Evolutionary conservation across 2,888 invertebrate species (phyloP).

Genomic region (Melanophora roralis): DNA sequence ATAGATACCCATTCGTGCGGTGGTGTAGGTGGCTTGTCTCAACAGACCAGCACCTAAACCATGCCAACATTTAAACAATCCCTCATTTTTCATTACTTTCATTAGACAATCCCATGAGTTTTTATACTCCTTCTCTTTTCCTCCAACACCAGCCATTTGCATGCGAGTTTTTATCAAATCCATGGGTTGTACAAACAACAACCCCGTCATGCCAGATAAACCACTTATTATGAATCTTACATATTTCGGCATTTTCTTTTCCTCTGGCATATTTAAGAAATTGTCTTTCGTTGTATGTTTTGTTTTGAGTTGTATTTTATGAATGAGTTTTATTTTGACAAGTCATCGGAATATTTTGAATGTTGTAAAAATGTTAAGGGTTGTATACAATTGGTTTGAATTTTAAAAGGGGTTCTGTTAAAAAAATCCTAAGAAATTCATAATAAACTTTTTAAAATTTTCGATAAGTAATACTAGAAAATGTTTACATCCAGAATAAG

Average conservation of each 20-base stretch:
- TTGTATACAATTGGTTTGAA: too few relatives aligned
- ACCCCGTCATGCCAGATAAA: constrained; percentile 93
- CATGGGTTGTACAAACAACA: constrained; percentile 95
- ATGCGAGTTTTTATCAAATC: constrained; percentile 98
- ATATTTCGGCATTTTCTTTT: constrained; percentile 66
- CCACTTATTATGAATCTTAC: constrained; percentile 91
- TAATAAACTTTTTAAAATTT: too few relatives aligned
- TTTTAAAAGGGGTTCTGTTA: too few relatives aligned
- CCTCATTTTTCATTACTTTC: constrained; percentile 90
- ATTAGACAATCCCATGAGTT: constrained; percentile 88
- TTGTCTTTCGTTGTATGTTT: too few relatives aligned
- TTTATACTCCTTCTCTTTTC: constrained; percentile 81
- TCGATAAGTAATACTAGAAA: too few relatives aligned
- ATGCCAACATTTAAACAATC: constrained; percentile 89
- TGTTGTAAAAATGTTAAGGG: too few relatives aligned
- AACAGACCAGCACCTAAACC: constrained; percentile 95
- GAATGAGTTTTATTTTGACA: too few relatives aligned
- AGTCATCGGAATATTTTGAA: too few relatives aligned
- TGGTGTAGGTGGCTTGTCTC: constrained; percentile 98
- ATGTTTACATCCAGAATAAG: too few relatives aligned
- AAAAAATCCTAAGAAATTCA: too few relatives aligned
- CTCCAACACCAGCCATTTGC: constrained; percentile 85
- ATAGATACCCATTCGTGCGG: constrained; percentile 95
- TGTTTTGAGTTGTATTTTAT: too few relatives aligned
- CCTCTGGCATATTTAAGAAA: too few relatives aligned